phyloP scores from a whole-genome alignment of 2,888 invertebrate genomes.

The Halictus ligatus region DNA sequence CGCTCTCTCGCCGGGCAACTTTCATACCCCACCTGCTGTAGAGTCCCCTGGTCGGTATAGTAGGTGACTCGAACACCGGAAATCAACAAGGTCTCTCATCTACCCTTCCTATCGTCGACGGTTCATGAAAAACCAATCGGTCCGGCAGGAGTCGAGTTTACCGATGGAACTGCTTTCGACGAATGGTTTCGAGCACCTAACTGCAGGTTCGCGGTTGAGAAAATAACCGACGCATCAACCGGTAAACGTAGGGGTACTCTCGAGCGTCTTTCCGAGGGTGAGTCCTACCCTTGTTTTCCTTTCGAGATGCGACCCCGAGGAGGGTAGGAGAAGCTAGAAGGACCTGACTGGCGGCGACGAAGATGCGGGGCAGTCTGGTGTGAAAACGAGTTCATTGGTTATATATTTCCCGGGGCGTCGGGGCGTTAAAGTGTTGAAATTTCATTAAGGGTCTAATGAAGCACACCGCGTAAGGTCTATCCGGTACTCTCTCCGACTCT shows the following conservation, averaged over 20 bases:
- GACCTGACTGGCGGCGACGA: conserved; percentile 68
- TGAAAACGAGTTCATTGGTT: conserved; percentile 83
- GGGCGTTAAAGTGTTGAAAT: conserved; percentile 81
- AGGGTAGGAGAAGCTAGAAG: conserved; percentile 65
- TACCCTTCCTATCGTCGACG: no score
- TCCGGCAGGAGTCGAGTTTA: conserved; percentile 40
- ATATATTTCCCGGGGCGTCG: conserved; percentile 74
- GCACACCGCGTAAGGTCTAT: conserved; percentile 77
- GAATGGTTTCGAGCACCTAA: conserved; percentile 52
- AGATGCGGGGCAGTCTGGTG: conserved; percentile 75
- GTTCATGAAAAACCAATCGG: neutral
- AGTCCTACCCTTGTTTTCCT: conserved; percentile 68
- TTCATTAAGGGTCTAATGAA: conserved; percentile 78
- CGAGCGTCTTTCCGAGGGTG: conserved; percentile 61
- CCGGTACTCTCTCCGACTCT: conserved; percentile 47
- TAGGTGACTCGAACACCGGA: neutral
- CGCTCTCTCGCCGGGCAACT: no score
- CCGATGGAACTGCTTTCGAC: conserved; percentile 16
- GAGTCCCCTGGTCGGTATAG: neutral
- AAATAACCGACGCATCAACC: conserved; percentile 29
- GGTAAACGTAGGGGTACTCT: conserved; percentile 32
- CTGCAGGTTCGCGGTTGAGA: conserved; percentile 66
- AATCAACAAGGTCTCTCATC: neutral
- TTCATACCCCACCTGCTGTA: no score
- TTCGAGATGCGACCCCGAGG: conserved; percentile 65